Evolutionary conservation across 1,140 invertebrate species (phyloP), one percentile per base, ranked within the genome.

Genomic region (Amyelois transitella): DNA sequence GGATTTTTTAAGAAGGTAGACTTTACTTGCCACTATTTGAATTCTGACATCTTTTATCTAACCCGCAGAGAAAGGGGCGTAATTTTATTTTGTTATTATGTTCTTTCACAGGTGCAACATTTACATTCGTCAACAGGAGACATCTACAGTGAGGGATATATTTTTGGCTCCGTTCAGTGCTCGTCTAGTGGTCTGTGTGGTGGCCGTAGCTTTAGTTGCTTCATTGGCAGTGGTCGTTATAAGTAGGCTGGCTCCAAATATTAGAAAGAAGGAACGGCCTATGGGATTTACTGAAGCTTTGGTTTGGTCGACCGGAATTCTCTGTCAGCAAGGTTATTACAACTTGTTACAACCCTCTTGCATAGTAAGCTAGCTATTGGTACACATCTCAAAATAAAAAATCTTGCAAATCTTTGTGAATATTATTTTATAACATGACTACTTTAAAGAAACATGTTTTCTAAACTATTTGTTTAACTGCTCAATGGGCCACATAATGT

Each of bases 261-360:
- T 74, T 22, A 62, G 77, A 2, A 68, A 69, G 1, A 66, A 72
- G 17, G 18, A 54, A 2, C 80, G 73, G 18, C 64, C 69, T 8
- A 81, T 88, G 60, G 89, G 85, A 8, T 86, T 88, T 18, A 88
- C 88, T 0, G 91, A 92, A 51, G 89, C 90, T 1, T 67, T 90
- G 0, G 66, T 92, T 48, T 92, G 91, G 90, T 91, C 91, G 6
- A 87, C 90, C 38, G 90, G 90, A 45, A 91, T 92, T 45, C 87
- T 92, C 64, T 92, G 91, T 66, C 92, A 91, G 81, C 91, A 92
- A 90, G 91, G 91, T 91, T 20, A 19, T 7, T 45, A 51, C n/a
- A n/a, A n/a, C n/a, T n/a, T n/a, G n/a, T n/a, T n/a, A n/a, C n/a
- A n/a, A n/a, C n/a, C n/a, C n/a, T n/a, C n/a, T n/a, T n/a, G n/a